These are phyloP conservation scores for Prosopocoilus inquinatus DNA, from an alignment of 2,888 invertebrate species.

Conservation along the genomic window DNA sequence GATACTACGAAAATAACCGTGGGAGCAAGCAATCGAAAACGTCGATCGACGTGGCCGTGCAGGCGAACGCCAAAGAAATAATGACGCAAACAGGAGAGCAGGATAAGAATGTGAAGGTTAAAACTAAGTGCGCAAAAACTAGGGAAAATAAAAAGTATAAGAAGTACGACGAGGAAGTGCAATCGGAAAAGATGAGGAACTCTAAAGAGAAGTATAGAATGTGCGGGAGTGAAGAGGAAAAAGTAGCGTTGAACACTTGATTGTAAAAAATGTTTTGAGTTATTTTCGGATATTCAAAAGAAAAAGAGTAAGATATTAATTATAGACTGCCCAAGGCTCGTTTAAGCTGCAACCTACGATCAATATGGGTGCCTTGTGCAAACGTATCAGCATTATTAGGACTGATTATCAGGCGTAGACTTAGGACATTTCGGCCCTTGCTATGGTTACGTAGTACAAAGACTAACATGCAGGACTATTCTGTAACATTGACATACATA, in stretches of 20 bases:
- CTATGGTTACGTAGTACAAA: too few relatives aligned
- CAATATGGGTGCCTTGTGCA: too few relatives aligned
- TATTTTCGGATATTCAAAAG: too few relatives aligned
- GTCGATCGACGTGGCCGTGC: constrained; percentile 60
- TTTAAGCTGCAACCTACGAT: too few relatives aligned
- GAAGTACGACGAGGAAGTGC: constrained; percentile 20
- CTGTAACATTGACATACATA: too few relatives aligned
- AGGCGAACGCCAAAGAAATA: constrained; percentile 57
- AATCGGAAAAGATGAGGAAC: constrained; percentile 29
- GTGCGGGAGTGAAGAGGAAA: constrained; percentile 36
- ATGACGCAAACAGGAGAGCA: constrained; percentile 47
- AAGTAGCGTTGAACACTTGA: constrained; percentile 15
- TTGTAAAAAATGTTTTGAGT: too few relatives aligned
- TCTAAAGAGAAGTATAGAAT: constrained; percentile 37
- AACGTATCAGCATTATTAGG: too few relatives aligned
- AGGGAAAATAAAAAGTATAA: constrained; percentile 35
- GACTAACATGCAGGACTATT: too few relatives aligned
- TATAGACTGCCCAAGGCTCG: too few relatives aligned
- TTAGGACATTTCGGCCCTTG: too few relatives aligned
- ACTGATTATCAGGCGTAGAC: too few relatives aligned
- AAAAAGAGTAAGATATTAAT: not conserved
- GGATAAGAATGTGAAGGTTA: constrained; percentile 29
- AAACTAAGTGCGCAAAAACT: constrained; percentile 38
- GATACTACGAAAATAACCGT: constrained; percentile 40
- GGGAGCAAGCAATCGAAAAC: constrained; percentile 54